phyloP scores from a whole-genome alignment of 2,113 vertebrate species.

The Protobothrops mucrosquamatus region DNA sequence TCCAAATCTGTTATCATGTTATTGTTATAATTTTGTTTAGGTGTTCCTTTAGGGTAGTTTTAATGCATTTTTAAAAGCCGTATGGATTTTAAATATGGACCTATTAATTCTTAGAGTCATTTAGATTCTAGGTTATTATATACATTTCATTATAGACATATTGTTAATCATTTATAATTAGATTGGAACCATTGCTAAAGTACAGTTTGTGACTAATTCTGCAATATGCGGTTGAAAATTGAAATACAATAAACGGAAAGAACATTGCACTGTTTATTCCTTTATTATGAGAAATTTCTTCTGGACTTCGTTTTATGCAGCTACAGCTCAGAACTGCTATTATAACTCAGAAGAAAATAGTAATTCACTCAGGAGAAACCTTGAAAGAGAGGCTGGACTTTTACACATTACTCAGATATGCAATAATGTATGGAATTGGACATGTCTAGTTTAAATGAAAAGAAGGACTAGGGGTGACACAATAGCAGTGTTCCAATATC shows the following conservation, averaged over 20 bases:
- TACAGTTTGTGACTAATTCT: background rate
- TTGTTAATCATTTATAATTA: background rate
- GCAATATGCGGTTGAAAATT: background rate
- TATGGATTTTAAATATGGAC: background rate
- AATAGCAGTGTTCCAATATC: no score
- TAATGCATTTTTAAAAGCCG: background rate
- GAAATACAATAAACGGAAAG: background rate
- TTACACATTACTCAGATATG: background rate
- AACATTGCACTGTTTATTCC: background rate
- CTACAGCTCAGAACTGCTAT: background rate
- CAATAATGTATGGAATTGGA: background rate
- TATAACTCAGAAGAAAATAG: no score
- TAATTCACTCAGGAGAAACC: background rate
- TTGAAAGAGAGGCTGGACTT: background rate
- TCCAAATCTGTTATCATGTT: no score
- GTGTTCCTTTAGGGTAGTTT: background rate
- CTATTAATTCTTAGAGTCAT: background rate
- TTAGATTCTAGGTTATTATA: background rate
- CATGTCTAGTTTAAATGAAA: no score
- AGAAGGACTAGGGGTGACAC: no score
- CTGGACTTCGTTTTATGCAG: background rate
- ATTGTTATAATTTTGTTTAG: background rate
- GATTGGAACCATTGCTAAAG: background rate
- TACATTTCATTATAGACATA: background rate
- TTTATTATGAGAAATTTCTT: background rate